Conservation (phyloP, 2,888 invertebrate genomes). For the Coleophora deauratella region DNA sequence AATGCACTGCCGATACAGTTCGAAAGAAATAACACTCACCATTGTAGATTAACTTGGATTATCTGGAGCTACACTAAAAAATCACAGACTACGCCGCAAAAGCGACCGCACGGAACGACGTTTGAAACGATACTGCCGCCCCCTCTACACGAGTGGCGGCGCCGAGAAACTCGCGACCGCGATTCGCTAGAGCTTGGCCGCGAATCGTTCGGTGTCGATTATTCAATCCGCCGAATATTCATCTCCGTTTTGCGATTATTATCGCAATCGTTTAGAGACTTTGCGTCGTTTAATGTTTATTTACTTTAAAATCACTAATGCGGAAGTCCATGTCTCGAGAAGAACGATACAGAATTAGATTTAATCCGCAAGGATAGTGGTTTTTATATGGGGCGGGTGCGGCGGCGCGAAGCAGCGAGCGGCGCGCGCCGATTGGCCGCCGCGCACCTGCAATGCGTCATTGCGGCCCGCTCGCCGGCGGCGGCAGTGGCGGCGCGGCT, state of each 20-base stretch:
- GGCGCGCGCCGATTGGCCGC: constrained; percentile 83
- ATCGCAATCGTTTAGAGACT: constrained; percentile 31
- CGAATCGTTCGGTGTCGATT: constrained; percentile 64
- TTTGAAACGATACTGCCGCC: constrained; percentile 75
- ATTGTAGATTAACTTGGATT: constrained; percentile 75
- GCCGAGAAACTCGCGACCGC: constrained; percentile 63
- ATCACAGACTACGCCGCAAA: constrained; percentile 73
- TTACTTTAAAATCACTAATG: constrained; percentile 27
- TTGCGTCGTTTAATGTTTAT: constrained; percentile 12
- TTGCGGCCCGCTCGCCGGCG: constrained; percentile 47
- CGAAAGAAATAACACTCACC: constrained; percentile 70
- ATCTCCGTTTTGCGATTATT: constrained; percentile 53
- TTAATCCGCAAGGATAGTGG: constrained; percentile 76
- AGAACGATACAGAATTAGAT: constrained; percentile 74
- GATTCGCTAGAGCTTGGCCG: constrained; percentile 55
- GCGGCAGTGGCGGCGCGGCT: constrained; percentile 23
- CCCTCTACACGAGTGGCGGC: constrained; percentile 69
- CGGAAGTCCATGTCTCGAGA: constrained; percentile 70
- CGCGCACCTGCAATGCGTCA: constrained; percentile 92
- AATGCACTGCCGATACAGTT: constrained; percentile 56
- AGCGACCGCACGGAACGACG: constrained; percentile 72
- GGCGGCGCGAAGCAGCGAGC: constrained; percentile 83
- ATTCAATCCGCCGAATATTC: constrained; percentile 61
- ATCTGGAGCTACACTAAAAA: constrained; percentile 75
- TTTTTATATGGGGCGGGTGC: constrained; percentile 80